phyloP scores from a whole-genome alignment of 2,113 vertebrate genomes.

The Leptobrachium leishanense region DNA sequence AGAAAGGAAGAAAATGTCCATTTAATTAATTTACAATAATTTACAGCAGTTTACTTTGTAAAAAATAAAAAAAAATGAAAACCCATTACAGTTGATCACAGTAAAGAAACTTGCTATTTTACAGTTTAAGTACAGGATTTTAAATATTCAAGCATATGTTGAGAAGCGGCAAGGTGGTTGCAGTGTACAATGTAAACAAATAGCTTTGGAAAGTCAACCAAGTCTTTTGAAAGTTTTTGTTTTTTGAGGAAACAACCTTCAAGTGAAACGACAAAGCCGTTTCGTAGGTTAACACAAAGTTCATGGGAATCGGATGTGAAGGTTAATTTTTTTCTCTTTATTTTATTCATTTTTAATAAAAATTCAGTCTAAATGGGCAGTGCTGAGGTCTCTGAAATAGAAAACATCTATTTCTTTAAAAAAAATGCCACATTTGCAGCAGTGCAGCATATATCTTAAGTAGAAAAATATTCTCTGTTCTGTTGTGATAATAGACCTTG shows the following conservation, averaged over 20 bases:
- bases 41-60: constrained; percentile 84
- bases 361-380: constrained; percentile 94
- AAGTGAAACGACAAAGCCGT: constrained; percentile 64
- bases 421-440: constrained; percentile 83
- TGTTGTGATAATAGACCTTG: constrained; percentile 80
- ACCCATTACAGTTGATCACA: constrained; percentile 80
- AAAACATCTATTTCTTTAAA: constrained; percentile 86
- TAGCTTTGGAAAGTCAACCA: constrained; percentile 93
- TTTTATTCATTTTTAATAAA: constrained; percentile 63
- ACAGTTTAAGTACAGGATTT: constrained; percentile 89
- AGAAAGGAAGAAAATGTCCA: constrained; percentile 77
- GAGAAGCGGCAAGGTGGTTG: constrained; percentile 84
- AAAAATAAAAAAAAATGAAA: constrained; percentile 59
- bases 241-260: constrained; percentile 71
- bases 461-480: constrained; percentile 95
- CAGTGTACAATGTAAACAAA: constrained; percentile 93
- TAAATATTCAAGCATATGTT: constrained; percentile 98
- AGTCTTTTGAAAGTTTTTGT: constrained; percentile 76
- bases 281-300: constrained; percentile 75
- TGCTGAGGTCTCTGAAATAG: constrained; percentile 86
- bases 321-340: constrained; percentile 49
- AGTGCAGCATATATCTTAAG: constrained; percentile 91
- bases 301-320: constrained; percentile 74
- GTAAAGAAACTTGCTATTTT: constrained; percentile 80
- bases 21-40: constrained; percentile 97